Base-by-base conservation (phyloP, 2,888 invertebrate species). In the Phengaris alcon region DNA sequence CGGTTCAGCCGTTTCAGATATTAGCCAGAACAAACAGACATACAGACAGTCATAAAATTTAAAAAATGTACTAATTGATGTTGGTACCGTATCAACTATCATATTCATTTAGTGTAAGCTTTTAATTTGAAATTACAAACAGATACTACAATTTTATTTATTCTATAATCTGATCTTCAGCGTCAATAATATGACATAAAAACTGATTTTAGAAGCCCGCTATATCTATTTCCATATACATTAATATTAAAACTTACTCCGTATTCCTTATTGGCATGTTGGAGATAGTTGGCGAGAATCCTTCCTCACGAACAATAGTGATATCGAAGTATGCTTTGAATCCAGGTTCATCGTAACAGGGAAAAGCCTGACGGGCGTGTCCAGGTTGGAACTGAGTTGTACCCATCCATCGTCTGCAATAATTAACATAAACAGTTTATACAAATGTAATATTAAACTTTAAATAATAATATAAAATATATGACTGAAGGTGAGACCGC, bases 271-370 rank as follows among this genome's bases (percentile, higher is more conserved):
- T 85, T 1, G 96, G 96, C 96, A 96, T 96, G 83, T 96, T 96
- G 8, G 96, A 95, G 74, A 95, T 85, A 0, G 94, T 90, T 0
- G 88, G 86, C 10, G 90, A 93, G 84, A 94, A 94, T 75, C 87
- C 87, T 0, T 79, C 76, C 22, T 94, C 93, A 80, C 95, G 94
- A 6, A 94, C 93, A 74, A 98, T 94, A 75, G 94, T 95, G 46
- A 98, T 94, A 8, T 94, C 94, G 79, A 97, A 98, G 6, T 90
- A 95, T 0, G 97, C 96, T 85, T 97, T 97, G 84, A 96, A 96
- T 15, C 94, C 94, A 2, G 98, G 98, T 80, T 98, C 97, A 82
- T 98, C 98, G 83, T 97, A 97, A 85, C 97, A 97, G 7, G 98
- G 98, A 84, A 98, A 98, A 0, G 97, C 97, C 82, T 95, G 94